Percentiles rank a stretch among this genome's conserved stretches.
Evolutionary conservation across 2,113 vertebrate genomes (phyloP).

Genomic region (Oxyruncus cristatus): DNA sequence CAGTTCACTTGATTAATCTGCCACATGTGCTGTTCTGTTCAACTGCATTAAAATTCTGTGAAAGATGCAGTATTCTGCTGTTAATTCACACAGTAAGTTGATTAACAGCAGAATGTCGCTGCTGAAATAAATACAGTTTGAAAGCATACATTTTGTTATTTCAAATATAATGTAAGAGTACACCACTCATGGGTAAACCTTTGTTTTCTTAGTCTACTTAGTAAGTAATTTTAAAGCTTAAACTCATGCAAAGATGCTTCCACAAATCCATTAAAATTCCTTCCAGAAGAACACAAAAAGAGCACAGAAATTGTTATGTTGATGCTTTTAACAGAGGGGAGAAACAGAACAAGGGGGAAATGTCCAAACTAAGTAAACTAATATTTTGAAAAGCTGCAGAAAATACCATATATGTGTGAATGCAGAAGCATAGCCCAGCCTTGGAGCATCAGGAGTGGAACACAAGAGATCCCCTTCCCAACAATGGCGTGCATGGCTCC

Average conservation of each 20-base stretch:
- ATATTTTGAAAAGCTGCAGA: neutral
- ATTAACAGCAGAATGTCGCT: neutral
- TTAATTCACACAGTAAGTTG: neutral
- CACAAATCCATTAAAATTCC: neutral
- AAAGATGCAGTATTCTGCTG: neutral
- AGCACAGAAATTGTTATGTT: neutral
- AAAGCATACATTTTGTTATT: neutral
- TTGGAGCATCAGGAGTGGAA: neutral
- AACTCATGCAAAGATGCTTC: neutral
- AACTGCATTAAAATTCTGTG: neutral
- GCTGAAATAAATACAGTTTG: neutral
- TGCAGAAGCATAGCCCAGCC: neutral
- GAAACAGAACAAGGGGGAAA: neutral
- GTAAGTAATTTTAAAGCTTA: neutral
- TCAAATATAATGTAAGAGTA: neutral
- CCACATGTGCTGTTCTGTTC: neutral
- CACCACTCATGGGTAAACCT: neutral
- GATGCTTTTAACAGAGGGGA: neutral
- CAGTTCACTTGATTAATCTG: neutral
- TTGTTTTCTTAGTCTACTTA: neutral
- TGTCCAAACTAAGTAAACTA: neutral
- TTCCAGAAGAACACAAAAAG: neutral
- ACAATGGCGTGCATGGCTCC: rapidly evolving
- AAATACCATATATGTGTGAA: neutral
- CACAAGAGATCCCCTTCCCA: neutral